Base-by-base conservation (phyloP, 2,888 invertebrate species). In the Smittia sp. region DNA sequence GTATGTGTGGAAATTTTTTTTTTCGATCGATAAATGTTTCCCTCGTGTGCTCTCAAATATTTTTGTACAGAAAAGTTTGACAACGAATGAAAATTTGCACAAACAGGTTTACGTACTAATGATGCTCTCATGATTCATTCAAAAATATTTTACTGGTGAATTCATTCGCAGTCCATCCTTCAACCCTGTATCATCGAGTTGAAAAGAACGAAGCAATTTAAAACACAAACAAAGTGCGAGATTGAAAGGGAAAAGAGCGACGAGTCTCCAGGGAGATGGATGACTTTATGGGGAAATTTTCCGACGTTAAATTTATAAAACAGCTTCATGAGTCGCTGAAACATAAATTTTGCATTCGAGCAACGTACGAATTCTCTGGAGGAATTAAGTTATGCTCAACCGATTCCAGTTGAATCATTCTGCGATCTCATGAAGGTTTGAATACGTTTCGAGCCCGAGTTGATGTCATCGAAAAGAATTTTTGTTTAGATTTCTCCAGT, bases 201-300 rank as follows among this genome's bases (percentile, higher is more conserved):
- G 4, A 46, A 46, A 25, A n/a, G 22, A 13, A 15, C 9, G 15
- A 11, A 63, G n/a, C n/a, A 63, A 27, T 11, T 63, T 63, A 7
- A 20, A n/a, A 63, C n/a, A 9, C 63, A 63, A 58, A 63, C 63
- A 63, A 20, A 58, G 11, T 22, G 11, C 63, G 11, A 63, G 15
- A 63, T 63, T 63, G 63, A 63, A 63, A 63, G 63, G 63, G 63
- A 63, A 63, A 63, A 63, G 15, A 15, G 25, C 27, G 58, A 22
- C 22, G 58, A 58, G 63, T 63, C 63, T 63, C 63, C 22, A 4
- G 63, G 63, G 63, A 63, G n/a, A 24, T 15, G 63, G 62, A 63
- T 63, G 63, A 27, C 63, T 63, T 63, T 63, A 63, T 63, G 9
- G 58, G 9, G 22, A 58, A 20, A 58, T 58, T 58, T 58, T 22